Base-by-base conservation (phyloP, 2,888 invertebrate genomes). In the Sisyra nigra region DNA sequence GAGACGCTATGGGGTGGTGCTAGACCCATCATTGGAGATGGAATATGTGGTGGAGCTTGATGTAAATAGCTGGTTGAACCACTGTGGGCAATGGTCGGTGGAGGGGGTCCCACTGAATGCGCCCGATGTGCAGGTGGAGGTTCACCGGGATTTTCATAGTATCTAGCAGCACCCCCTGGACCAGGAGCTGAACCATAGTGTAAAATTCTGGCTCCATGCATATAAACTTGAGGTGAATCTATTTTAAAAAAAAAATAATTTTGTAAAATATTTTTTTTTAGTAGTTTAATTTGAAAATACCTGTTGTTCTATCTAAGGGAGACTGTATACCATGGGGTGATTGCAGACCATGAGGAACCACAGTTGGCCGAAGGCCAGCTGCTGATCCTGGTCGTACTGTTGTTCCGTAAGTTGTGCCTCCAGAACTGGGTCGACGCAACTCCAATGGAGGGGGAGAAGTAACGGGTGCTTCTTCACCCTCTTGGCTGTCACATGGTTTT, bases 391-490 rank as follows among this genome's bases (percentile, higher is more conserved):
- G 43, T 37, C 43, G 29, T 13, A 43, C n/a, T 42, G 43, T 13
- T 37, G 41, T 17, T 44, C 48, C 10, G 18, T 17, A 14, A 3
- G 49, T 47, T 3, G 47, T 40, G 1, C 69, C 71, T 46, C 68
- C 70, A 45, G 68, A 68, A 19, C 68, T 65, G 1, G 71, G 69
- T 33, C 76, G 62, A 40, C 83, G 71, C 54, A 83, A 60, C 62
- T 84, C 84, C 53, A 82, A 61, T 24, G 84, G 81, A 35, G 84
- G 81, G 51, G 84, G 81, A 37, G 60, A 60, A 9, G 60, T 59
- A 7, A 59, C 57, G 2, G 64, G 63, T 29, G 62, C 63, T 50
- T 64, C 64, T 51, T 63, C 64, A n/a, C 62, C 63, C 52, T 64
- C 64, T 46, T 61, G 62, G 2, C 61, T 60, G 49, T 63, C 63